phyloP scores from a whole-genome alignment of 2,888 invertebrate species.

The Pheosia tremula region DNA sequence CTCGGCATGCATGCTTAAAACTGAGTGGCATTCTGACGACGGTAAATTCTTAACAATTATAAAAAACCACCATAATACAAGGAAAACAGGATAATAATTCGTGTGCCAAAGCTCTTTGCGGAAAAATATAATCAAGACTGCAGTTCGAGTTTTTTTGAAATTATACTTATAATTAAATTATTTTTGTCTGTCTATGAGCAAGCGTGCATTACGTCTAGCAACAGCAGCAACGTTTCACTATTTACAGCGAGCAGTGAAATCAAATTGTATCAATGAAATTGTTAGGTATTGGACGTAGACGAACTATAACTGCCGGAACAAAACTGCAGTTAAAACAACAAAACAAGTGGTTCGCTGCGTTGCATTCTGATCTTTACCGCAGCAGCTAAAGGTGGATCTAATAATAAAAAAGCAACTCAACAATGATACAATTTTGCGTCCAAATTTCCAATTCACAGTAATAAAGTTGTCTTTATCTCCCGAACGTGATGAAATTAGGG shows the following conservation, averaged over 20 bases:
- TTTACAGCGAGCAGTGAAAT: conserved; percentile 28
- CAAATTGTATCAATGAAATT: conserved; percentile 30
- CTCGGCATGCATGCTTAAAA: neutral
- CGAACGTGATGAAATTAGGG: conserved; percentile 47
- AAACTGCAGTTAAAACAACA: conserved; percentile 29
- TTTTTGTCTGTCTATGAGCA: neutral
- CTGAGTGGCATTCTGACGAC: conserved; percentile 1
- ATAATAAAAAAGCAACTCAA: conserved; percentile 13
- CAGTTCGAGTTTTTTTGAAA: no score
- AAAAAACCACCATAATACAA: neutral
- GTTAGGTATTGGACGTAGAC: conserved; percentile 20
- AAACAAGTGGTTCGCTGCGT: conserved; percentile 4
- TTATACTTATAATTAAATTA: neutral
- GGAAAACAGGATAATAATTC: neutral
- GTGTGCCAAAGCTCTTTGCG: no score
- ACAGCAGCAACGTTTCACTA: conserved; percentile 18
- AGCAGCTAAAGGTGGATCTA: neutral
- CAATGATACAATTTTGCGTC: conserved; percentile 19
- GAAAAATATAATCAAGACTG: no score
- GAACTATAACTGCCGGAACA: conserved; percentile 30
- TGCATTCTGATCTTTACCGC: neutral
- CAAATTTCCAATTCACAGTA: conserved; percentile 33
- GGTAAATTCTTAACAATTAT: conserved; percentile 9
- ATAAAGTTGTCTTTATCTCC: conserved; percentile 48
- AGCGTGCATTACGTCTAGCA: conserved; percentile 21